Evolutionary conservation across 2,888 invertebrate genomes (phyloP), one percentile per base, ranked within the genome.

Genomic region (Netelia virgata): DNA sequence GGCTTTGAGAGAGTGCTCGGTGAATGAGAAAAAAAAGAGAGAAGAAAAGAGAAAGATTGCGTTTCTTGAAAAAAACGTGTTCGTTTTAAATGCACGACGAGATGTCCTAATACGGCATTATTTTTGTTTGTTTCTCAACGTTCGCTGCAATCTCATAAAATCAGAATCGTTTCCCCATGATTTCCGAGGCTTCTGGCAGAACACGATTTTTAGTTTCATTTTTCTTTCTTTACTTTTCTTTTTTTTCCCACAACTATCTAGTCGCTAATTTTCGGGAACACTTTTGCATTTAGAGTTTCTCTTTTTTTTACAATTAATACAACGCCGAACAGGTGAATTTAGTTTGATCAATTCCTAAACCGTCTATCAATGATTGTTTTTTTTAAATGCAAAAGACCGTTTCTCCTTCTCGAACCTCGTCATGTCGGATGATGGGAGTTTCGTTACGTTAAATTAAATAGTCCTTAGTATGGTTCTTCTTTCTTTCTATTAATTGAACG

Each of bases 321-420:
- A 55, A 59, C 61, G 18, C 23, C 47, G 50, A 53, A 61, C 2
- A 36, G 68, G 16, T 18, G 5, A 41, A 28, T 77, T 57, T 43
- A 47, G 41, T 57, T 11, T 20, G 64, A 1, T 20, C 8, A 0
- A n/a, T 59, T 61, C 50, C 1, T 1, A 36, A 41, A 74, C 16
- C 6, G 2, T 41, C 47, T n/a, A 28, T 14, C 66, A 41, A 14
- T 10, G 55, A 28, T 36, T 63, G 59, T 3, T 28, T 64, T 68
- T 74, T 64, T 68, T 74, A 74, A 69, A 81, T 81, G 70, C 70
- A 57, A 28, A 50, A 64, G 64, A 66, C 59, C 47, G 9, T 55
- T 50, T 20, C 20, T 23, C 23, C 53, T 16, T 55, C 14, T 11
- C 18, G 55, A 59, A 69, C 47, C 47, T 70, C 64, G 28, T 75